A percentile compares a stretch with the other conserved stretches of the same genome.
phyloP scores from a whole-genome alignment of 1,140 invertebrate species.

The Stegodyphus mimosarum region DNA sequence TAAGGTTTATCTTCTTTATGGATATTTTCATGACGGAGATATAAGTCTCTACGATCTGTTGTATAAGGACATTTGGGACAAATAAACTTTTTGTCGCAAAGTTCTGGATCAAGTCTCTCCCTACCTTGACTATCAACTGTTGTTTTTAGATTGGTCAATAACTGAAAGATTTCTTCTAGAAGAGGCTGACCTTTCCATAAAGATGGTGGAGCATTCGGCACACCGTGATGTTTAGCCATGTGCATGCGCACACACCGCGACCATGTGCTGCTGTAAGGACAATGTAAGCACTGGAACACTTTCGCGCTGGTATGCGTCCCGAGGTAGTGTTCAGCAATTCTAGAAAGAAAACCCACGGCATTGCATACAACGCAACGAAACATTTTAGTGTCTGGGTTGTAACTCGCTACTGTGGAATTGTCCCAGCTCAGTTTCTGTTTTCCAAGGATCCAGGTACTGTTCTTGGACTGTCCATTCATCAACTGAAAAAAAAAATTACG shows the following conservation, averaged over 20 bases:
- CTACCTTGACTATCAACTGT: slow-evolving; percentile 68
- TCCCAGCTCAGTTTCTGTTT: slow-evolving; percentile 60
- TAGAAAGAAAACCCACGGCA: slow-evolving; percentile 80
- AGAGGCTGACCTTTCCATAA: slow-evolving; percentile 76
- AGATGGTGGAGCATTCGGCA: slow-evolving; percentile 66
- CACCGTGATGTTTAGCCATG: slow-evolving; percentile 75
- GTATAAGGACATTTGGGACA: slow-evolving; percentile 89
- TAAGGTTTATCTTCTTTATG: slow-evolving; percentile 93
- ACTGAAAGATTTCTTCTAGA: slow-evolving; percentile 79
- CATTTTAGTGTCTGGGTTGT: slow-evolving; percentile 78
- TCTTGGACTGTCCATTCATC: slow-evolving; percentile 32
- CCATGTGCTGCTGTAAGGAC: slow-evolving; percentile 81
- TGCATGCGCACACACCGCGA: slow-evolving; percentile 80
- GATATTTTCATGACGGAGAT: slow-evolving; percentile 95
- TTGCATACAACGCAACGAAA: slow-evolving; percentile 83
- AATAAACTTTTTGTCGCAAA: slow-evolving; percentile 74
- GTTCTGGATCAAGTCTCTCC: slow-evolving; percentile 42
- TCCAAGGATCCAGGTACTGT: slow-evolving; percentile 52
- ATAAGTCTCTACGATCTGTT: slow-evolving; percentile 91
- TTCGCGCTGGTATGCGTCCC: slow-evolving; percentile 81
- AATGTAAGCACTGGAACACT: slow-evolving; percentile 78
- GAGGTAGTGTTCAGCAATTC: slow-evolving; percentile 85
- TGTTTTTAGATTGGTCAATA: slow-evolving; percentile 76
- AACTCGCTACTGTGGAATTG: slow-evolving; percentile 65
- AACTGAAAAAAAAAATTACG: not conserved